Conservation (phyloP, 2,888 invertebrate species). For the Nomada ferruginata region DNA sequence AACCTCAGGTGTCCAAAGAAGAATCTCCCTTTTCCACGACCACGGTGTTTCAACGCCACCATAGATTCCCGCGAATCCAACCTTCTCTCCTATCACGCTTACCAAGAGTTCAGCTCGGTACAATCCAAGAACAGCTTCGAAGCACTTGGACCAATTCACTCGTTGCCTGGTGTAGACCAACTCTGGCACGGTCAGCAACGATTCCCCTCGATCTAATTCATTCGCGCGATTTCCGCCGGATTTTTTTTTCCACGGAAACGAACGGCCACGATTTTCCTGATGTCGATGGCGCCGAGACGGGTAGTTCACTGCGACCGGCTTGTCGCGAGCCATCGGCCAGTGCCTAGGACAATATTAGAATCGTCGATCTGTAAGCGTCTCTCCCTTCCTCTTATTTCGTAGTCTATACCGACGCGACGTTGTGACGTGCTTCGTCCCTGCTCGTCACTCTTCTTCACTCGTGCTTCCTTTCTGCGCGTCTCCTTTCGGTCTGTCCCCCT, state of each 20-base stretch:
- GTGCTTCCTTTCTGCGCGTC: constrained; percentile 1
- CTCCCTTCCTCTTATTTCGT: constrained; percentile 49
- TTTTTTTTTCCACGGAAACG: constrained; percentile 13
- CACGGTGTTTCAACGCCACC: neutral
- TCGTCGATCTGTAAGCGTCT: constrained; percentile 65
- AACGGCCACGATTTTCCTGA: constrained; percentile 27
- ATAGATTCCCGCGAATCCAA: neutral
- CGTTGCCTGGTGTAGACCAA: neutral
- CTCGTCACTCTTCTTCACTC: constrained; percentile 25
- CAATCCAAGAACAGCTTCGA: neutral
- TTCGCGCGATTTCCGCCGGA: constrained; percentile 1
- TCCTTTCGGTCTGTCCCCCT: constrained; percentile 27
- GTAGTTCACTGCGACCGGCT: constrained; percentile 75
- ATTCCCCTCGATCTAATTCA: neutral
- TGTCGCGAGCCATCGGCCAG: constrained; percentile 72
- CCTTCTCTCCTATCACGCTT: constrained; percentile 5
- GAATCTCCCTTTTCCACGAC: no score
- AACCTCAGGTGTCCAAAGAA: neutral
- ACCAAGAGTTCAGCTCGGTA: neutral
- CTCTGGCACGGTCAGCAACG: neutral
- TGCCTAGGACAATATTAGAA: constrained; percentile 83
- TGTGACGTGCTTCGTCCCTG: constrained; percentile 35
- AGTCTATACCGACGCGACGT: constrained; percentile 17
- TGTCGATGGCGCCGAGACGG: constrained; percentile 73
- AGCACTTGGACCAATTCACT: neutral